These are phyloP conservation scores for Neolamprologus brichardi DNA, from an alignment of 2,113 vertebrate species.

Conservation along the genomic window DNA sequence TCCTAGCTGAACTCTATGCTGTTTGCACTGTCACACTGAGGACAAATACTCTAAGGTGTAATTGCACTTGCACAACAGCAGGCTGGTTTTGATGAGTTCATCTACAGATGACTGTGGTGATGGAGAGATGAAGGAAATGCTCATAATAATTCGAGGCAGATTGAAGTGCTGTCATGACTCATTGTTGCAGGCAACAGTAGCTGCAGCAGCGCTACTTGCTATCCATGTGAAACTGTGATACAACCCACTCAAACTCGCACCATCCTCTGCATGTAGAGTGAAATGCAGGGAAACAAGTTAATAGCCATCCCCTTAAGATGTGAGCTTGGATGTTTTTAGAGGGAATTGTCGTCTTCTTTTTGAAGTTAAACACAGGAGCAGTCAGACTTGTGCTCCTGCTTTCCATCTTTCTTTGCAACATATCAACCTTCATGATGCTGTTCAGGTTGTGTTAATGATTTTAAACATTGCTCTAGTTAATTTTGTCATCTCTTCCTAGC, in stretches of 20 bases:
- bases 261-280: slow-evolving; percentile 29
- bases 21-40: neutral
- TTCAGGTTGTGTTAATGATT: neutral
- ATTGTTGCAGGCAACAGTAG: slow-evolving; percentile 46
- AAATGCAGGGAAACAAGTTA: slow-evolving; percentile 3
- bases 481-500: neutral
- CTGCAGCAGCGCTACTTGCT: neutral
- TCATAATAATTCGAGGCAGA: slow-evolving; percentile 27
- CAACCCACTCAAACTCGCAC: slow-evolving; percentile 55
- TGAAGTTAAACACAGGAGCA: neutral
- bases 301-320: neutral
- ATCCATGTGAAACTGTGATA: slow-evolving; percentile 39
- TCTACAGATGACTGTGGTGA: neutral
- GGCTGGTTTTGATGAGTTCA: neutral
- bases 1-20: neutral
- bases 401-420: neutral
- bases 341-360: neutral
- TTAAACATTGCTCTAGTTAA: neutral
- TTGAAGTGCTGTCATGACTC: slow-evolving; percentile 47
- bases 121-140: neutral
- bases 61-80: neutral
- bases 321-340: neutral
- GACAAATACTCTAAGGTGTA: neutral
- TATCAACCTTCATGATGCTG: neutral
- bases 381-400: neutral